Conservation (phyloP, 2,888 invertebrate species). For the Gymnosoma rotundatum region DNA sequence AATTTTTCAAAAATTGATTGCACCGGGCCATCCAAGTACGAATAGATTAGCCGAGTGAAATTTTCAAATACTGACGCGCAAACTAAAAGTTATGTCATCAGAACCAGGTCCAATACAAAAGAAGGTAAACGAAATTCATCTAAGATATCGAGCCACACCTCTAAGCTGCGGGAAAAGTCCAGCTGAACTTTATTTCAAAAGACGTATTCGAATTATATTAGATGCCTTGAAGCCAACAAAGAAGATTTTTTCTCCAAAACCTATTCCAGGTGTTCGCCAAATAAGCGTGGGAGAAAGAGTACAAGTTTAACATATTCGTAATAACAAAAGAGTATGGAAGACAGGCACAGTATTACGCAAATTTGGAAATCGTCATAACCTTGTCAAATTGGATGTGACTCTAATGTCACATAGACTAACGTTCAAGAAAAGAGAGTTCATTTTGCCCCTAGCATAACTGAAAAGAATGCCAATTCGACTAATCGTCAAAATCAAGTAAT, state of each 20-base stretch:
- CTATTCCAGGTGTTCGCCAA: background rate
- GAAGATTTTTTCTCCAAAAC: background rate
- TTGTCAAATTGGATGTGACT: constrained; percentile 49
- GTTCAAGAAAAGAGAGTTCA: constrained; percentile 24
- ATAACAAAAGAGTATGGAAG: background rate
- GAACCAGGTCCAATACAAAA: too few species aligned
- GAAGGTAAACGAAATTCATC: background rate
- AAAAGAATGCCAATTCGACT: too few species aligned
- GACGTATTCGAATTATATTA: background rate
- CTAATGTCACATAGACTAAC: constrained; percentile 45
- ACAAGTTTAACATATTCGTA: background rate
- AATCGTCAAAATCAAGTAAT: background rate
- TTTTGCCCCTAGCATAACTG: constrained; percentile 3
- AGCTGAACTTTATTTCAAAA: background rate
- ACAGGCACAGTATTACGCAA: background rate
- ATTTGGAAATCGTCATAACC: constrained; percentile 21
- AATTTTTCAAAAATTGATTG: too few species aligned
- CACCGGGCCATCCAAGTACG: too few species aligned
- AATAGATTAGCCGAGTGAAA: too few species aligned
- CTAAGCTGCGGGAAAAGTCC: background rate
- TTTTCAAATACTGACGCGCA: too few species aligned
- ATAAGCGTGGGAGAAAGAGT: background rate
- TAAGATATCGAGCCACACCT: background rate
- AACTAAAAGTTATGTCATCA: too few species aligned
- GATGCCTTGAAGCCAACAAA: background rate